Conservation (phyloP, 2,888 invertebrate genomes). For the Phortica magna region DNA sequence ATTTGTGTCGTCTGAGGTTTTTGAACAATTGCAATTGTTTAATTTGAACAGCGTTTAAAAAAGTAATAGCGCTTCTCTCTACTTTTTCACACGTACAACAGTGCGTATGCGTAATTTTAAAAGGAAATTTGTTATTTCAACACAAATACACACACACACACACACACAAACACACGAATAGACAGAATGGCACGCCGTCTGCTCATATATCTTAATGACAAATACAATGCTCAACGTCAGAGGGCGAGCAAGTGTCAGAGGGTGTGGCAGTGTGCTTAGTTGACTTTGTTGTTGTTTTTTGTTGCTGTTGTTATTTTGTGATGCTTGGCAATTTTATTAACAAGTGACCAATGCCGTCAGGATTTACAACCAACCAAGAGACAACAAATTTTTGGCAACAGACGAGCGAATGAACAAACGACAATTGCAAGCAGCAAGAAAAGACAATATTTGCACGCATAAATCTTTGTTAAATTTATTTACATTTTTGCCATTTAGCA, state of each 20-base stretch:
- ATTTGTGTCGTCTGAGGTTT: background rate
- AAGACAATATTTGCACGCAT: conserved; percentile 47
- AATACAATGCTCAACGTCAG: background rate
- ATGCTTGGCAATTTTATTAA: conserved; percentile 15
- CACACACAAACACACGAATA: background rate
- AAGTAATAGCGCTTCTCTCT: background rate
- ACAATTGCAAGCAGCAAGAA: background rate
- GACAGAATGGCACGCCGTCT: too few relatives aligned
- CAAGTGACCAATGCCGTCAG: conserved; percentile 11
- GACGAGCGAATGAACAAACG: background rate
- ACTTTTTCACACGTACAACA: background rate
- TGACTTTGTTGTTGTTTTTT: background rate
- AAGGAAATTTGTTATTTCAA: conserved; percentile 4
- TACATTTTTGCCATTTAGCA: conserved; percentile 74
- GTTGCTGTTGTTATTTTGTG: background rate
- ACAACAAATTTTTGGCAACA: background rate
- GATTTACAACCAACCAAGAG: background rate
- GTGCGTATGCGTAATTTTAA: conserved; percentile 10
- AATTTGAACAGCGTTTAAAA: too few relatives aligned
- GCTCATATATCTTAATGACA: conserved; percentile 19
- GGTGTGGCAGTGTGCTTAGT: background rate
- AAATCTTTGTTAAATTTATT: conserved; percentile 71
- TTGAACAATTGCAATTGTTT: too few relatives aligned
- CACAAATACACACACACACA: background rate
- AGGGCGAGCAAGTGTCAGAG: too few relatives aligned